Evolutionary conservation across 53 echinoderm and acorn worm species (phyloP), one percentile per base, ranked within the genome.

Genomic region (Patiria pectinifera): DNA sequence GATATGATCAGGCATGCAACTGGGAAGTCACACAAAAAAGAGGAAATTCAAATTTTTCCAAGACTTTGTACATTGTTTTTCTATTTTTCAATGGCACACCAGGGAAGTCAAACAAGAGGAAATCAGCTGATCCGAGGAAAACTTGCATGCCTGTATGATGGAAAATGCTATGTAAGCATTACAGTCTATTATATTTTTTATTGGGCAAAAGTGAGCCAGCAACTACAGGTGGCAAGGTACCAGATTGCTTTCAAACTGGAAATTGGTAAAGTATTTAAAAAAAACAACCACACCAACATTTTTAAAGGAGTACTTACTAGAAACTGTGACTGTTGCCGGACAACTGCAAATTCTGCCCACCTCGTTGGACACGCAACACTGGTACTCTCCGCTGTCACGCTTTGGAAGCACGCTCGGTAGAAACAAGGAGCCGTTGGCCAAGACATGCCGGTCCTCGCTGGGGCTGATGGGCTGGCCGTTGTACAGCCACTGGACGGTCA

Each of bases 261-360:
- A 21, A 35, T 1, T 1, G 1, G 35, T 19, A 14, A 70, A 70
- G 0, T 3, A 70, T 74, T 6, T 10, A 74, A 23, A 22, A 74
- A 74, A 74, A 70, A 70, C 0, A 16, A 70, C 14, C 3, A 16
- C 0, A 35, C 35, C 35, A 35, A 35, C 35, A 35, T 35, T 35
- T 24, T 43, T 25, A 76, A 49, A 53, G 53, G 13, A 18, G 19
- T 45, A 93, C 95, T 95, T 93, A 95, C 95, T 91, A 88, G 95
- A 82, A 74, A 95, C 76, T 45, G 86, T 49, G 76, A 95, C 91
- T 45, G 84, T 83, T n/a, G 82, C 93, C 2, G 76, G 89, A 59
- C 85, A 62, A 62, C 95, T 95, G 93, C 95, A 95, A 80, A 95
- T 92, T 80, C 85, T 92, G 22, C 95, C 95, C 21, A 93, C 79